Conservation (phyloP, 2,888 invertebrate genomes). For the Xestia xanthographa region DNA sequence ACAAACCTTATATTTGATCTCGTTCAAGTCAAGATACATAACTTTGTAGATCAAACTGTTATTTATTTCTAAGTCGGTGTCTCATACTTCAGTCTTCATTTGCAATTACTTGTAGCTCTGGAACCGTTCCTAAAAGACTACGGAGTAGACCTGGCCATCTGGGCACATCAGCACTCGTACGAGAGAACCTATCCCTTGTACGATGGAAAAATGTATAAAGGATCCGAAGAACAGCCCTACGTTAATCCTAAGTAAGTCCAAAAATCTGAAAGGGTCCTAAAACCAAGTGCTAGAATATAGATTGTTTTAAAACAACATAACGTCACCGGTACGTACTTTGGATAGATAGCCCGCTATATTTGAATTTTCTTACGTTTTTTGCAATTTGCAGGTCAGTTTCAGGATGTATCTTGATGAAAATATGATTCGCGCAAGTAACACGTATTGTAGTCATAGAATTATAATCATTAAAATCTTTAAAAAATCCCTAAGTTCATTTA, state of each 20-base stretch:
- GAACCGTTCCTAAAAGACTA: conserved; percentile 92
- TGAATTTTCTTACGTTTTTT: no score
- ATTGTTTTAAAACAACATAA: neutral
- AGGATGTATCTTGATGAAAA: no score
- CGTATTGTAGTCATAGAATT: no score
- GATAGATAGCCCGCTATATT: no score
- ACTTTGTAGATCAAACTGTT: neutral
- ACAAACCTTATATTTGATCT: neutral
- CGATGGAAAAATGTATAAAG: conserved; percentile 93
- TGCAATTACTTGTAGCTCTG: neutral
- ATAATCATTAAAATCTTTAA: no score
- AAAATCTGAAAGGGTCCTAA: neutral
- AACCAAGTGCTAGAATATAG: neutral
- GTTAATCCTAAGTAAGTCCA: neutral
- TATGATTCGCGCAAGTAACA: no score
- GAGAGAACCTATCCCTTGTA: conserved; percentile 98
- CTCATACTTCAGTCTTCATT: neutral
- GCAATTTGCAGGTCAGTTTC: no score
- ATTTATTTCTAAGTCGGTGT: neutral
- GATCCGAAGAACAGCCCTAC: conserved; percentile 87
- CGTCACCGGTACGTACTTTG: no score
- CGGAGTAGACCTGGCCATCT: conserved; percentile 98
- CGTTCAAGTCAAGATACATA: neutral
- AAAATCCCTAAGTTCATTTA: no score
- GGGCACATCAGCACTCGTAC: conserved; percentile 99